phyloP scores from a whole-genome alignment of 2,797 vertebrate species.

The Hylomyscus alleni region DNA sequence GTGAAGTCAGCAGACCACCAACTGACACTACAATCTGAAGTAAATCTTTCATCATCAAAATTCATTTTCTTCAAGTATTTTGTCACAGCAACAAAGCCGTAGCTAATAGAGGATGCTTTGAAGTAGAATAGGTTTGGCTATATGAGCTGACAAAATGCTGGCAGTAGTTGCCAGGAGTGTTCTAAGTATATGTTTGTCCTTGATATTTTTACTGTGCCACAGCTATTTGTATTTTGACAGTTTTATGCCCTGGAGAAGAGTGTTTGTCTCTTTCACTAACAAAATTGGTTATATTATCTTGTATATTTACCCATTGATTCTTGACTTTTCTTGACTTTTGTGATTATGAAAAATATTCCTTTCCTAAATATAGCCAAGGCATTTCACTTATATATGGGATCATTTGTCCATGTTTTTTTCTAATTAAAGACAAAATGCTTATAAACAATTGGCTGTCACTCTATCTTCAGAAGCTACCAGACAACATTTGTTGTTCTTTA shows the following conservation, averaged over 20 bases:
- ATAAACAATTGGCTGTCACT: background rate
- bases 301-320: background rate
- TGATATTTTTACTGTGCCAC: background rate
- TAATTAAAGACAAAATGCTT: background rate
- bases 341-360: background rate
- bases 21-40: fast-evolving
- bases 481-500: background rate
- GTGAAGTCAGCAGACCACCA: no score
- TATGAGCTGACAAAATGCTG: background rate
- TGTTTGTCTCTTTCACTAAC: background rate
- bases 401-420: background rate
- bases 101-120: background rate
- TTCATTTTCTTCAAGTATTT: background rate
- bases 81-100: background rate
- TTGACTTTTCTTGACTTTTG: background rate
- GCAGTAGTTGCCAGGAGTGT: background rate
- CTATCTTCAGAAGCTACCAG: background rate
- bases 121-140: background rate
- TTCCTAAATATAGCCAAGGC: background rate
- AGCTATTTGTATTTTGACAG: slow-evolving; percentile 46
- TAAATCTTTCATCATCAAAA: background rate
- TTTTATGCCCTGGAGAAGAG: background rate
- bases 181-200: background rate
- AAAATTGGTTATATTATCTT: background rate
- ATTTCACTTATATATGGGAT: background rate